These are phyloP conservation scores for Forbesichthys agassizii DNA, from an alignment of 2,113 vertebrate species.

Conservation along the genomic window DNA sequence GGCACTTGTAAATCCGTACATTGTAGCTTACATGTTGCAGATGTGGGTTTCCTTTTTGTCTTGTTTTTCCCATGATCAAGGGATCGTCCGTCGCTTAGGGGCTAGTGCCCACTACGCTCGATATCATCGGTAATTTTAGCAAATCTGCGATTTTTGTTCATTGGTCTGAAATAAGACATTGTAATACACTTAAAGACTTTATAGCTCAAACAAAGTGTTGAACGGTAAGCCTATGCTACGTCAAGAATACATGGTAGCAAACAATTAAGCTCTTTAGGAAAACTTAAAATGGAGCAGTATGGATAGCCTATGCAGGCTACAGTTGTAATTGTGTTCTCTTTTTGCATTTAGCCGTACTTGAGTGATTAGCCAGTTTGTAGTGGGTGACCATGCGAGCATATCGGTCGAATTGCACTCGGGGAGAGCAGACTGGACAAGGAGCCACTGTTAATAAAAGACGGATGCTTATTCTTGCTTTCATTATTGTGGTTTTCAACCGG, in stretches of 20 bases:
- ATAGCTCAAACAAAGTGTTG: too few species aligned
- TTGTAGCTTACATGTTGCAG: not conserved
- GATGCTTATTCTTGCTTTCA: constrained; percentile 1
- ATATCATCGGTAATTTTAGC: constrained; percentile 1
- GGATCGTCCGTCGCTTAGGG: not conserved
- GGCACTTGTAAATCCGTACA: not conserved
- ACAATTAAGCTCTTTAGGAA: constrained; percentile 18
- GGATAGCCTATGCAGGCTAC: constrained; percentile 2
- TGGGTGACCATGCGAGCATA: constrained; percentile 26
- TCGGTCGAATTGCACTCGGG: constrained; percentile 15
- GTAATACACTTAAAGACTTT: too few species aligned
- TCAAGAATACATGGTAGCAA: not conserved
- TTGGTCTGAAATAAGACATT: too few species aligned
- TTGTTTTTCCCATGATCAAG: not conserved
- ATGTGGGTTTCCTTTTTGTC: not conserved
- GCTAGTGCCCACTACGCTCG: not conserved
- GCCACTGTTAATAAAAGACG: constrained; percentile 28
- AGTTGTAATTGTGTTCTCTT: constrained; percentile 25
- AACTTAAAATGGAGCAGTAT: constrained; percentile 13
- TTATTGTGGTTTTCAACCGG: constrained; percentile 50
- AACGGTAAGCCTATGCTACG: too few species aligned
- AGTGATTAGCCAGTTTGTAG: constrained; percentile 74
- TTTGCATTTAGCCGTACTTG: constrained; percentile 27
- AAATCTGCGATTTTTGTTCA: too few species aligned
- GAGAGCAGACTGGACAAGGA: constrained; percentile 44